Base-by-base conservation (phyloP, 2,113 vertebrate genomes). In the Lamprologus callipterus region DNA sequence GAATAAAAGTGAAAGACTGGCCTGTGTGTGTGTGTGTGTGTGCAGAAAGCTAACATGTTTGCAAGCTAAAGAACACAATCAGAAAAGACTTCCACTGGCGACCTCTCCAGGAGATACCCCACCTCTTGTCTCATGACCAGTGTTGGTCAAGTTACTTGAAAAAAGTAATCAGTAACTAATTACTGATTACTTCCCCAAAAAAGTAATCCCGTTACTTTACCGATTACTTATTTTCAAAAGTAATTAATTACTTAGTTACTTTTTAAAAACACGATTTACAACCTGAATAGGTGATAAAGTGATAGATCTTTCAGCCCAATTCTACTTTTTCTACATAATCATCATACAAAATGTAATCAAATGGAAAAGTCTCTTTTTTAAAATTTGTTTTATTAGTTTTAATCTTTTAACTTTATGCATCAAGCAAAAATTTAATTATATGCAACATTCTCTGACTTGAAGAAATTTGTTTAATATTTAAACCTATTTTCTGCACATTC, bases 351-450 rank as follows among this genome's bases (percentile, higher is more conserved):
- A 16, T 45, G 6, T 45, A 45, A 45, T 7, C 42, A 45, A 45
- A 45, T 45, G 6, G 42, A 45, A 14, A 45, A 7, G 3, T 45
- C 13, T 45, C 13, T 45, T 45, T 45, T 45, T 45, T 45, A 2
- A 14, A 45, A 45, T 13, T 45, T 14, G 13, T 45, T 14, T 14
- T 45, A 14, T 45, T 2, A 14, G 6, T 45, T 7, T 45, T 45
- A 45, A 14, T 14, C 42, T 45, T 45, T 45, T 45, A 45, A 45
- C 12, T 14, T 45, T 45, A 45, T 14, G 42, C 42, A 45, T 45
- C 42, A 45, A 45, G 0, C 3, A 42, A 12, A 6, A 45, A 45
- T 45, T 1, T 0, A 2, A 42, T 42, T 42, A 42, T 6, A 0
- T 42, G 5, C 40, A 42, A 0, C 40, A 42, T 42, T 42, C 3